Evolutionary conservation across 2,888 invertebrate species (phyloP).

Genomic region (Folsomia manolachei): DNA sequence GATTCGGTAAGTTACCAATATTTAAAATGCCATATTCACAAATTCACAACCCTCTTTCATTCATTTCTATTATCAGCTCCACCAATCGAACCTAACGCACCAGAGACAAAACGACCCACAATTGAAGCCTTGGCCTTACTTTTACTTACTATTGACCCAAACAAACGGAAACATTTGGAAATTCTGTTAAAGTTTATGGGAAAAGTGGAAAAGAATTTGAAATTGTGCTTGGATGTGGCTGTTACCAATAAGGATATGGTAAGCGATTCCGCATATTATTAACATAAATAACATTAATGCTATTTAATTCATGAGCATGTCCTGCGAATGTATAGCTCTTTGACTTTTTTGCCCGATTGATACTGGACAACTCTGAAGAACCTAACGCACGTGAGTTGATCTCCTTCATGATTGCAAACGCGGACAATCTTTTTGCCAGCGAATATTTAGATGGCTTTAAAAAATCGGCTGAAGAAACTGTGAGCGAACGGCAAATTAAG

Average conservation of each 20-base stretch:
- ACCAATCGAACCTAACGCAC: neutral
- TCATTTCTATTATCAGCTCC: too few species aligned
- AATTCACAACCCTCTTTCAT: too few species aligned
- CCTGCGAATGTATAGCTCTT: neutral
- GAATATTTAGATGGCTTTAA: neutral
- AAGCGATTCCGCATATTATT: conserved; percentile 21
- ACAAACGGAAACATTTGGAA: conserved; percentile 44
- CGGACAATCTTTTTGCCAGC: neutral
- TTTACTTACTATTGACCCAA: neutral
- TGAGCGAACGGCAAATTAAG: conserved; percentile 42
- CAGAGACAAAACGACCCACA: neutral
- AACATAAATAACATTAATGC: too few species aligned
- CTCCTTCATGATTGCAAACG: neutral
- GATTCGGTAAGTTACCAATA: neutral
- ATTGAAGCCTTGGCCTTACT: neutral
- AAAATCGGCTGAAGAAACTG: conserved; percentile 30
- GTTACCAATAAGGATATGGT: conserved; percentile 43
- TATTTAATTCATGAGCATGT: too few species aligned
- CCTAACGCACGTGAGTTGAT: neutral
- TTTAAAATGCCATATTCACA: too few species aligned
- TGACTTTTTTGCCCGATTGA: neutral
- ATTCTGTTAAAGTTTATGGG: conserved; percentile 45
- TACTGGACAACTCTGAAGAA: neutral
- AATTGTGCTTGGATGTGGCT: conserved; percentile 46
- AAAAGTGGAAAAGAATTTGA: conserved; percentile 42